Conservation (phyloP, 2,113 vertebrate genomes). For the Rattus rattus region DNA sequence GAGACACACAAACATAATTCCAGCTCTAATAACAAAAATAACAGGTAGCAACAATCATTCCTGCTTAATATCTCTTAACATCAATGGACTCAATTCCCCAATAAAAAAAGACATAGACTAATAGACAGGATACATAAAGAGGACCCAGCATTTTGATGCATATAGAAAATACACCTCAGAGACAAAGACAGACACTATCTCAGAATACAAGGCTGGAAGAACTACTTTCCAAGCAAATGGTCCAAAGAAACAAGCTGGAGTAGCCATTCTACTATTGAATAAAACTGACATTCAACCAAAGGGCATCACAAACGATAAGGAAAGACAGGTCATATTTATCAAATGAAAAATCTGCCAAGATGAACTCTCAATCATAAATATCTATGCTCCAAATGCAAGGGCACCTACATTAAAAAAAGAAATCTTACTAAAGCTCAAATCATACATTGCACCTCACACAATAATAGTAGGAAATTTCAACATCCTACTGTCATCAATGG, state of each 20-base stretch:
- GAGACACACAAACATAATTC: too few species aligned
- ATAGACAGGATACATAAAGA: too few species aligned
- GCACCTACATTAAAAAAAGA: background rate
- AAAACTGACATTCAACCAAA: too few species aligned
- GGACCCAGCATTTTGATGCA: too few species aligned
- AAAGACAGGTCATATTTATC: too few species aligned
- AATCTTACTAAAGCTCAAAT: background rate
- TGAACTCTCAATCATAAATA: background rate
- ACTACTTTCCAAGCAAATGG: background rate
- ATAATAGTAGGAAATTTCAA: background rate
- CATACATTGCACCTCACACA: background rate
- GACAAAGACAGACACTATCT: too few species aligned
- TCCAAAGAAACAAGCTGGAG: background rate
- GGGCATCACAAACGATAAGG: too few species aligned
- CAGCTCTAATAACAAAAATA: too few species aligned
- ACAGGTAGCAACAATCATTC: too few species aligned
- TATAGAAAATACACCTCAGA: background rate
- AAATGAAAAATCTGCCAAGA: background rate
- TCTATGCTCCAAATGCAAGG: background rate
- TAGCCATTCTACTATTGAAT: background rate
- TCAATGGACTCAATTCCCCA: background rate
- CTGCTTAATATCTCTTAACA: background rate
- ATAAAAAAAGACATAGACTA: background rate
- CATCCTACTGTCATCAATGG: background rate
- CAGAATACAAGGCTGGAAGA: too few species aligned